phyloP scores from a whole-genome alignment of 2,113 vertebrate species.

The Mus spicilegus region DNA sequence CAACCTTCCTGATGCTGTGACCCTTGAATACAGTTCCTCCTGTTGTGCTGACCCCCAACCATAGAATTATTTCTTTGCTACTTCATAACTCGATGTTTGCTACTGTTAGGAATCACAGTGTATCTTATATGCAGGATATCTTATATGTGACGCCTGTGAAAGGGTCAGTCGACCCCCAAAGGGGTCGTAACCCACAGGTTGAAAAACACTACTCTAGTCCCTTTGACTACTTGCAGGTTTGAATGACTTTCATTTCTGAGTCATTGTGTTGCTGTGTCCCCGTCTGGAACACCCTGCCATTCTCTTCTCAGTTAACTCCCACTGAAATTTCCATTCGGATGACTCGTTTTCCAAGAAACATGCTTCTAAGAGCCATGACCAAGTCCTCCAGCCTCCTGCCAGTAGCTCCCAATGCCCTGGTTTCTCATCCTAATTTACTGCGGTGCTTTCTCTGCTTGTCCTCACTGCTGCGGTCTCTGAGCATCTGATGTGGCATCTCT shows the following conservation, averaged over 20 bases:
- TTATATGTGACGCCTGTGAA: not conserved
- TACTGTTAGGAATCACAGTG: not conserved
- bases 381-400: not conserved
- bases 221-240: not conserved
- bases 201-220: not conserved
- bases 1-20: no score
- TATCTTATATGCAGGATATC: not conserved
- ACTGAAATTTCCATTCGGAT: not conserved
- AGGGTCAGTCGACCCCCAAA: not conserved
- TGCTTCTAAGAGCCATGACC: not conserved
- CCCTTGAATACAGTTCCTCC: not conserved
- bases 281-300: not conserved
- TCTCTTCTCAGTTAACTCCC: not conserved
- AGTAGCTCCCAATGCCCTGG: not conserved
- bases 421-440: no score
- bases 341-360: not conserved
- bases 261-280: not conserved
- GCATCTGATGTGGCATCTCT: not conserved
- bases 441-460: no score
- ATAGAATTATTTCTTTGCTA: not conserved
- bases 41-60: not conserved
- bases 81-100: not conserved
- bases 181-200: not conserved
- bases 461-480: not conserved
- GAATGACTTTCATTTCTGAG: not conserved